Evolutionary conservation across 2,797 vertebrate species (phyloP), one percentile per base, ranked within the genome.

Genomic region (Acanthurus leucopareius): DNA sequence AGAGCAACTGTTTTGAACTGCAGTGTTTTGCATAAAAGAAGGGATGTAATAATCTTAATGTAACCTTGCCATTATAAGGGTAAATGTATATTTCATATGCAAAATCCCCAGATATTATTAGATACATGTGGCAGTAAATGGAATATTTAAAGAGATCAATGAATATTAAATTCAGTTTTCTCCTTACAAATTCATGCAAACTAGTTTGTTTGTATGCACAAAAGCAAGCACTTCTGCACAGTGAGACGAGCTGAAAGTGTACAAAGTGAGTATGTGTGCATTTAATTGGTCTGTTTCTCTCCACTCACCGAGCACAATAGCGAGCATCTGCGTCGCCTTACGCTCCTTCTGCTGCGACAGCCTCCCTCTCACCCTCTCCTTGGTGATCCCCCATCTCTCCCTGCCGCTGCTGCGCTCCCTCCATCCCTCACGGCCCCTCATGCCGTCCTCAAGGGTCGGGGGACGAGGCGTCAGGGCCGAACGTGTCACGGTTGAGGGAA

Each of bases 311-410:
- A 96, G 92, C 75, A 96, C 95, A 14, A 96, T 95, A 1, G 95
- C 95, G 8, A 96, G 91, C 95, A 96, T 96, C 92, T 96, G 93
- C 0, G 95, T 96, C 0, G 95, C 95, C 73, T 95, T 95, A 67
- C 94, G 87, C 83, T 96, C 95, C 80, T 96, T 96, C 92, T 96
- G 95, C 83, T 96, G 95, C 0, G 94, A 96, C 75, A 96, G 89
- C 86, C 93, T 78, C 63, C 95, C 94, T 63, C 94, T 90, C 69
- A 89, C 90, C 69, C 91, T 81, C 76, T 95, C 95, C 85, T 95
- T 95, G 25, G 80, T 88, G 49, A 81, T 45, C 10, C 88, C 89
- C 85, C 91, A 90, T 38, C 85, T 93, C 17, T 94, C 93, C 59
- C 90, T 77, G 14, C 88, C 92, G 1, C 42, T 8, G 8, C 77